These are phyloP conservation scores for Alauda arvensis DNA, from an alignment of 2,797 vertebrate species.

Conservation along the genomic window DNA sequence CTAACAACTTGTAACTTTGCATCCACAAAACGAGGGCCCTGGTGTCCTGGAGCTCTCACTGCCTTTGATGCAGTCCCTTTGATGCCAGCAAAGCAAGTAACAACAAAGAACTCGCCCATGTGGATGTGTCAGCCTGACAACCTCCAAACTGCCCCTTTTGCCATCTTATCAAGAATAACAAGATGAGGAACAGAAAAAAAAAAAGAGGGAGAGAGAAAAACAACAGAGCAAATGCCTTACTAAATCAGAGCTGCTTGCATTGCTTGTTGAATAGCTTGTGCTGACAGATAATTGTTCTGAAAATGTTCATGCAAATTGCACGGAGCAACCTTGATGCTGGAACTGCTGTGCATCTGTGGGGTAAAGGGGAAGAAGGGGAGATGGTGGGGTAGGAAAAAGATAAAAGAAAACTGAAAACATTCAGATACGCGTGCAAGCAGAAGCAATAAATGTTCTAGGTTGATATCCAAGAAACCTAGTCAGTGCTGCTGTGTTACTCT, in stretches of 20 bases:
- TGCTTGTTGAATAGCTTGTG: background rate
- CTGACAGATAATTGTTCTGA: constrained; percentile 1
- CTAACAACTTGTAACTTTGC: background rate
- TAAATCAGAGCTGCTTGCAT: background rate
- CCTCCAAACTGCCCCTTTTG: background rate
- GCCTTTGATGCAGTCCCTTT: background rate
- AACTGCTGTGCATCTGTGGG: background rate
- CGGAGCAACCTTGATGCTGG: background rate
- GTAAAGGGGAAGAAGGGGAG: background rate
- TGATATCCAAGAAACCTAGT: background rate
- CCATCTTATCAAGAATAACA: background rate
- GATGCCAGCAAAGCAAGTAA: background rate
- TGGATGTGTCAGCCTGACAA: background rate
- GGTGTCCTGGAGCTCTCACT: background rate
- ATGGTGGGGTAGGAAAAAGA: background rate
- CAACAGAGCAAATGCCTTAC: background rate
- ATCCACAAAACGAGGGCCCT: background rate
- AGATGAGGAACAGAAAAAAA: background rate
- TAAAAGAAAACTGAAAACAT: background rate
- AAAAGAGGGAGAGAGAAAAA: background rate
- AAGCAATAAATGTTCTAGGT: background rate
- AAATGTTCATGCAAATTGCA: background rate
- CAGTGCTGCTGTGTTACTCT: background rate
- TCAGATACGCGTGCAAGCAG: background rate
- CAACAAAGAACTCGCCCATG: background rate